Evolutionary conservation across 2,888 invertebrate species (phyloP).

Genomic region (Flexamia atlantica): DNA sequence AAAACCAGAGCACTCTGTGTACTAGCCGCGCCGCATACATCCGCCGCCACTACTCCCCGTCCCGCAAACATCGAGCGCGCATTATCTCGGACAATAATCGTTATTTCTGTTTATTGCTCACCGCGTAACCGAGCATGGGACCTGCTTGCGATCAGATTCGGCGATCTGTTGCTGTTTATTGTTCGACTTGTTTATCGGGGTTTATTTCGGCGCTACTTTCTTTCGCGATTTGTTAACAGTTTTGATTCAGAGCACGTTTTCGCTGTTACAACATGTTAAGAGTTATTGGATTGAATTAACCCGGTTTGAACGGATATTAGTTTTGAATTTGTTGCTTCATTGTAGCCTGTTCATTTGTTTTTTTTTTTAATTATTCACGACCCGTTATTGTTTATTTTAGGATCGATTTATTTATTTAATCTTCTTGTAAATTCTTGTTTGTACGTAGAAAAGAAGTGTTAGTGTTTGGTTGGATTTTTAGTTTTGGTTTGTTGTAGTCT

Average conservation of each 20-base stretch:
- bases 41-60: constrained; percentile 30
- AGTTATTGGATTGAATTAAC: background rate
- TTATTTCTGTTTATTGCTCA: constrained; percentile 14
- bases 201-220: constrained; percentile 20
- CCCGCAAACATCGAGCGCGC: constrained; percentile 22
- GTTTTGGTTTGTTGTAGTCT: too few relatives aligned
- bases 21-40: constrained; percentile 54
- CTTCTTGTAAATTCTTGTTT: too few relatives aligned
- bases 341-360: background rate
- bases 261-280: background rate
- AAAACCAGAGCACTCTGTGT: constrained; percentile 62
- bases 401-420: too few relatives aligned
- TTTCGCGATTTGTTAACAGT: constrained; percentile 28
- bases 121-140: constrained; percentile 22
- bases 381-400: background rate
- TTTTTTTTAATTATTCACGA: background rate
- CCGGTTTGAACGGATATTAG: background rate
- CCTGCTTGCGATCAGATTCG: constrained; percentile 40
- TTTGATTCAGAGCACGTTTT: constrained; percentile 12
- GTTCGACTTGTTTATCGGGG: constrained; percentile 15
- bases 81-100: constrained; percentile 42
- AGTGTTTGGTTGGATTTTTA: too few relatives aligned
- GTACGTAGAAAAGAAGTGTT: too few relatives aligned
- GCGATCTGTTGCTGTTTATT: constrained; percentile 6
- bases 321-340: background rate